Percentiles rank a stretch among this genome's conserved stretches.
Conservation (phyloP, 2,888 invertebrate species). For the Aricia artaxerxes region DNA sequence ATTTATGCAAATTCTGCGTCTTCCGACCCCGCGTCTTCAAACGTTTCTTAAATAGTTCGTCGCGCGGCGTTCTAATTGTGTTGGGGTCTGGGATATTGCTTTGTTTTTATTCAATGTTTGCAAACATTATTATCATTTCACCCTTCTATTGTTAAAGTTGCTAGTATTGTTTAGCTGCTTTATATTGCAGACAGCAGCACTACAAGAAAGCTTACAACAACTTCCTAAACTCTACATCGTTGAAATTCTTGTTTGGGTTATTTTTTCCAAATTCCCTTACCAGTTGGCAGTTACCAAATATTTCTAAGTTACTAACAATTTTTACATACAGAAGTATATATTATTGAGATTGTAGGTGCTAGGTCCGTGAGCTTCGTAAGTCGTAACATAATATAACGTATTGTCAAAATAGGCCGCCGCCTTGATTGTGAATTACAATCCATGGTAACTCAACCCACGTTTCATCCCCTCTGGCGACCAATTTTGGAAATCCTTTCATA, state of each 20-base stretch:
- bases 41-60: slow-evolving; percentile 52
- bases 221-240: neutral
- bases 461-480: neutral
- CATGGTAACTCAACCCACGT: neutral
- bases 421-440: neutral
- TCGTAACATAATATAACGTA: neutral
- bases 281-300: too few relatives aligned
- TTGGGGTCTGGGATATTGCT: slow-evolving; percentile 17
- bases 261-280: neutral
- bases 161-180: neutral
- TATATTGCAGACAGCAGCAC: neutral
- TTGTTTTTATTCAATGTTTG: slow-evolving; percentile 19
- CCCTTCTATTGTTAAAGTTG: neutral
- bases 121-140: neutral
- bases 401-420: neutral
- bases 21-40: slow-evolving; percentile 51
- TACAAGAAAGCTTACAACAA: neutral
- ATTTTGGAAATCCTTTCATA: neutral
- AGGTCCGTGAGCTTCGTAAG: neutral
- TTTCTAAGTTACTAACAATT: too few relatives aligned
- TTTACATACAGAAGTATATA: too few relatives aligned
- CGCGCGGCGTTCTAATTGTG: neutral
- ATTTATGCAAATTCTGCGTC: slow-evolving; percentile 77
- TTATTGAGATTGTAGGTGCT: too few relatives aligned
- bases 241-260: neutral